Base-by-base conservation (phyloP, 2,888 invertebrate species). In the Malthinus seriepunctatus region DNA sequence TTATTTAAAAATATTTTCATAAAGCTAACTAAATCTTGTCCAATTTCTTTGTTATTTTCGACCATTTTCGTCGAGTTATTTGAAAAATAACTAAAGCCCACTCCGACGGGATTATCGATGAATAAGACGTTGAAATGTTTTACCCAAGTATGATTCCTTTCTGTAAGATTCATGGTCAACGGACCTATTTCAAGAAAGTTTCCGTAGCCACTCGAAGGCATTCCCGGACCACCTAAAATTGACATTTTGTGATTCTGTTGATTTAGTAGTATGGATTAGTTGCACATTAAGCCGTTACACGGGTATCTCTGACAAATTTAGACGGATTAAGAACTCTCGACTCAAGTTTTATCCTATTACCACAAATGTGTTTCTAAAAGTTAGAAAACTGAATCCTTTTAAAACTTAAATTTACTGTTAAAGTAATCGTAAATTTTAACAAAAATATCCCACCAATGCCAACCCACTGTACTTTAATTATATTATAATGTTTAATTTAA, bases 41-140 rank as follows among this genome's bases (percentile, higher is more conserved):
- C 93, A 52, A 90, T 88, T 75, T 87, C 82, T 4, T 78, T 77
- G 64, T 89, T 88, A 33, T 81, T 83, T 7, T 73, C 82, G 0
- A 87, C 80, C 10, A 82, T 81, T 8, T 79, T 80, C 0, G 70
- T 67, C 0, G 68, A 66, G 3, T 69, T 64, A 8, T 90, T 88
- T 0, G 71, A 71, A 39, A 88, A 89, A 73, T 91, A 93, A 73
- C 95, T 94, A 78, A 84, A 95, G 0, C 95, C 95, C 6, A 89
- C 84, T 8, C 95, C 95, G 1, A 95, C 94, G 1, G 95, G 95
- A 77, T 93, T 95, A 73, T 95, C 95, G 51, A 95, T 85, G 74
- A 93, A 95, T 9, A 95, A 78, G 0, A 95, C 85, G 75, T 93
- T 95, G 51, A 66, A 73, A 58, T 74, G 46, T 45, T 79, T 76